Evolutionary conservation across 2,113 vertebrate genomes (phyloP).

Genomic region (Sterrhoptilus dennistouni): DNA sequence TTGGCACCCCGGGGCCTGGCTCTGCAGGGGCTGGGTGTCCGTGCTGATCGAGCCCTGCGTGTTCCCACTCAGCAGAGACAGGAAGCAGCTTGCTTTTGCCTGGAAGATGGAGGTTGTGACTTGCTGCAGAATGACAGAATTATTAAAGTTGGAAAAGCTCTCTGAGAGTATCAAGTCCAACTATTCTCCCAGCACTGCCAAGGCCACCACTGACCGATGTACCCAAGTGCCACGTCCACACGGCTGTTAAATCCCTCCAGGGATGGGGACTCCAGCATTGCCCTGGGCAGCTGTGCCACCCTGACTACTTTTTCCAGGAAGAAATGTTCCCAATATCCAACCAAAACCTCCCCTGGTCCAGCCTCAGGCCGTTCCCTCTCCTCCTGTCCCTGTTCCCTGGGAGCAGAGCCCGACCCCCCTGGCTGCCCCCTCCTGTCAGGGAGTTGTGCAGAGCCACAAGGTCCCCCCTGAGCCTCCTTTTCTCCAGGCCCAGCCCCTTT

Average conservation of each 20-base stretch:
- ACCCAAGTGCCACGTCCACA: neutral
- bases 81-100: neutral
- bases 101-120: neutral
- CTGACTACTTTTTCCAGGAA: fast-evolving
- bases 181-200: neutral
- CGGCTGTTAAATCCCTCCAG: fast-evolving
- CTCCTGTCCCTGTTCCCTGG: neutral
- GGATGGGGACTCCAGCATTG: neutral
- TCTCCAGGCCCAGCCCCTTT: too few species aligned
- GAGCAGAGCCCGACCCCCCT: neutral
- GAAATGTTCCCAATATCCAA: neutral
- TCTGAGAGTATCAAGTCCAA: neutral
- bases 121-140: neutral
- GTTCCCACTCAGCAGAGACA: fast-evolving
- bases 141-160: neutral
- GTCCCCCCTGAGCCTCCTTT: too few species aligned
- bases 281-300: neutral
- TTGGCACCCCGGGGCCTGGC: neutral
- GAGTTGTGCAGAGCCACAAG: too few species aligned
- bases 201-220: neutral
- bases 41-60: fast-evolving
- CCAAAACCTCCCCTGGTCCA: fast-evolving
- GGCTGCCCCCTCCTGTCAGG: too few species aligned
- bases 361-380: neutral
- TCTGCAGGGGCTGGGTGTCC: neutral